Evolutionary conservation across 2,113 vertebrate species (phyloP).

Genomic region (Sciurus niger): DNA sequence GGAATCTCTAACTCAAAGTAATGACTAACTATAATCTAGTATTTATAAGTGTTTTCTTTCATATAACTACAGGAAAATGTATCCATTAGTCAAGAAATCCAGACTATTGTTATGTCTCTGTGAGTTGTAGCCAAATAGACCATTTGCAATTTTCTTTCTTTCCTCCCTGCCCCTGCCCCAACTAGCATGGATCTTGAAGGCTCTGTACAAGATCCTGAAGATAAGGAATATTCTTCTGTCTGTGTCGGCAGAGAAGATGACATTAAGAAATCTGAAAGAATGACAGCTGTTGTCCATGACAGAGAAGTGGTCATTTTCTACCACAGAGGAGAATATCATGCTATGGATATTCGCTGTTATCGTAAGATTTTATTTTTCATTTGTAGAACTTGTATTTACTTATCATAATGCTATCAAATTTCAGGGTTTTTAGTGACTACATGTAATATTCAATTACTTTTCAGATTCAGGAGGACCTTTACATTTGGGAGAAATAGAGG

Average conservation of each 20-base stretch:
- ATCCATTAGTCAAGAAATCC: slow-evolving; percentile 25
- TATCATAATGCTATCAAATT: slow-evolving; percentile 35
- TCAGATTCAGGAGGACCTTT: slow-evolving; percentile 94
- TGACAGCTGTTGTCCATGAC: slow-evolving; percentile 89
- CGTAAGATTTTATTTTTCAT: slow-evolving; percentile 90
- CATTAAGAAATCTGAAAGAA: slow-evolving; percentile 89
- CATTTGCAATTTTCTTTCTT: neutral
- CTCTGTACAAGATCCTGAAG: slow-evolving; percentile 61
- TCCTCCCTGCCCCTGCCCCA: neutral
- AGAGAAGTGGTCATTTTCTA: slow-evolving; percentile 94
- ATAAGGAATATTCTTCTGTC: slow-evolving; percentile 65
- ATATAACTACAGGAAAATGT: neutral
- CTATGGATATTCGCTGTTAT: slow-evolving; percentile 95
- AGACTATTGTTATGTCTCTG: neutral
- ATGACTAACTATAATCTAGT: neutral
- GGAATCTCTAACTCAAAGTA: neutral
- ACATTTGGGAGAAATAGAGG: slow-evolving; percentile 95
- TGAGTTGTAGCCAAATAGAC: neutral
- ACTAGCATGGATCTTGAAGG: slow-evolving; percentile 79
- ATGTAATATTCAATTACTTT: slow-evolving; percentile 68
- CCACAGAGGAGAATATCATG: slow-evolving; percentile 92
- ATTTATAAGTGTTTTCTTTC: slow-evolving; percentile 45
- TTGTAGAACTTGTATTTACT: slow-evolving; percentile 22
- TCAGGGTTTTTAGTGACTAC: slow-evolving; percentile 19
- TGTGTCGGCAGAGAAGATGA: slow-evolving; percentile 93